Conservation (phyloP, 2,888 invertebrate genomes). For the Spisula solida region DNA sequence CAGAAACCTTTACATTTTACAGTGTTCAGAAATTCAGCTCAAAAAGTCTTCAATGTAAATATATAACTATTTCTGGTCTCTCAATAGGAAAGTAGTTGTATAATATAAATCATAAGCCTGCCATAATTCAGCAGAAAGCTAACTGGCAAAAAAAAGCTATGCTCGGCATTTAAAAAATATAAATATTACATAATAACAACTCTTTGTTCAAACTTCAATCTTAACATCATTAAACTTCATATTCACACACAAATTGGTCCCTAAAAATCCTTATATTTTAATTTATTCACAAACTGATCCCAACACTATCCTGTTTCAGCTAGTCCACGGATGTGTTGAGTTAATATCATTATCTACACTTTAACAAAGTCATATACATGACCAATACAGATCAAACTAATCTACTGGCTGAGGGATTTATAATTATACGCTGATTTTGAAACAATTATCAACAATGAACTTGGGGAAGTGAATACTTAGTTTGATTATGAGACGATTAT, state of each 20-base stretch:
- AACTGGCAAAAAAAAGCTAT: no score
- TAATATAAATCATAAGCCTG: no score
- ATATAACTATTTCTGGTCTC: no score
- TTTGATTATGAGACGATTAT: conserved; percentile 24
- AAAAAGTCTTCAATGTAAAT: no score
- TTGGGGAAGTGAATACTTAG: conserved; percentile 35
- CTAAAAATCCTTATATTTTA: not conserved
- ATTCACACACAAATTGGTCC: not conserved
- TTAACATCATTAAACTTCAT: not conserved
- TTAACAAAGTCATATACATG: not conserved
- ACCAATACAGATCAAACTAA: conserved; percentile 16
- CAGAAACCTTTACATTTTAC: no score
- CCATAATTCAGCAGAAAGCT: no score
- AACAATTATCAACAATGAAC: conserved; percentile 44
- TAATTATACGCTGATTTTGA: conserved; percentile 32
- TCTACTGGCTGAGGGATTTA: conserved; percentile 28
- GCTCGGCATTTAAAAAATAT: no score
- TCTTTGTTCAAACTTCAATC: no score
- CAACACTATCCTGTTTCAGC: not conserved
- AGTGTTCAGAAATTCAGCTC: no score
- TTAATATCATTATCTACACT: not conserved
- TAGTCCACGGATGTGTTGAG: not conserved
- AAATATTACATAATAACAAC: no score
- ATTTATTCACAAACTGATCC: not conserved
- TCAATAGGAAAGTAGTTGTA: no score